Percentiles rank a stretch among this genome's conserved stretches.
Conservation (phyloP, 1,140 invertebrate genomes). For the Hyphantria cunea region DNA sequence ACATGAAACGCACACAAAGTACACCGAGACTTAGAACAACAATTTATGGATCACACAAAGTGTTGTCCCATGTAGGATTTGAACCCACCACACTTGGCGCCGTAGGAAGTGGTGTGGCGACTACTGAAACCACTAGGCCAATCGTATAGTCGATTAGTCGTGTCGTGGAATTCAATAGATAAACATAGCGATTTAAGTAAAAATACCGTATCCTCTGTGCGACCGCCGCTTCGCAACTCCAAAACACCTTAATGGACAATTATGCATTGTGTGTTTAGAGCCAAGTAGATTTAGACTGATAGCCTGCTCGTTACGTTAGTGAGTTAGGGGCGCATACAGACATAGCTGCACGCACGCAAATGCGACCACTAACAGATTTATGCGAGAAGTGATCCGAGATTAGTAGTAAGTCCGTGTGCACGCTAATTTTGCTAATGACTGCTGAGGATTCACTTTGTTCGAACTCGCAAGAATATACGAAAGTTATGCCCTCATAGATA, state of each 20-base stretch:
- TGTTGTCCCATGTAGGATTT: too few species aligned
- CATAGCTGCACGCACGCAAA: conserved; percentile 42
- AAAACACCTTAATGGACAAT: conserved; percentile 41
- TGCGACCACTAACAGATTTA: conserved; percentile 30
- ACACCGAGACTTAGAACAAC: too few species aligned
- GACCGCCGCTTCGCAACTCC: conserved; percentile 2
- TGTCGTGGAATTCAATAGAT: too few species aligned
- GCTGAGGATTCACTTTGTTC: not conserved
- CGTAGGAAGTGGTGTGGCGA: too few species aligned
- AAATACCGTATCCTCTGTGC: conserved; percentile 6
- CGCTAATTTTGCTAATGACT: conserved; percentile 12
- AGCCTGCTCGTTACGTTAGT: conserved; percentile 38
- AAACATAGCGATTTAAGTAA: too few species aligned
- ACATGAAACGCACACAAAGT: too few species aligned
- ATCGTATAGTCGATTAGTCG: too few species aligned
- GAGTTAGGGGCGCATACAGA: conserved; percentile 32
- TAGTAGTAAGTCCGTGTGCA: conserved; percentile 13
- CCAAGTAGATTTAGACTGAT: conserved; percentile 46
- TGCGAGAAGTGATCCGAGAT: conserved; percentile 26
- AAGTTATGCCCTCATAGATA: too few species aligned
- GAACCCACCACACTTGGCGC: too few species aligned
- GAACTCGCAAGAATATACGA: too few species aligned
- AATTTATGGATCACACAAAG: too few species aligned
- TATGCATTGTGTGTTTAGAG: conserved; percentile 49
- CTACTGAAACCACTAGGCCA: too few species aligned